Evolutionary conservation across 2,797 vertebrate genomes (phyloP).

Genomic region (Chelonia mydas): DNA sequence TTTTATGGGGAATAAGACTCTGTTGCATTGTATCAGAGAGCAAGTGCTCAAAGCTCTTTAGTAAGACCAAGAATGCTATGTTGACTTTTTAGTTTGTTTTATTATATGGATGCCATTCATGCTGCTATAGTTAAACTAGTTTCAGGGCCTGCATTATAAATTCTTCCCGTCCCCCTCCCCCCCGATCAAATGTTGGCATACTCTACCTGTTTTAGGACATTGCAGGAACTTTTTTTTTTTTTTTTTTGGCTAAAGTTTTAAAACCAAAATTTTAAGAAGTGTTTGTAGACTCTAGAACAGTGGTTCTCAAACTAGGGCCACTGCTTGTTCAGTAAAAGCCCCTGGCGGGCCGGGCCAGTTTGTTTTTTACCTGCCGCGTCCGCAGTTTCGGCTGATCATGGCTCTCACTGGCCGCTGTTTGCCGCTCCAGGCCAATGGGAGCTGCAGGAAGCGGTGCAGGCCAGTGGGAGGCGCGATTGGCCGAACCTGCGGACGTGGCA

Average conservation of each 20-base stretch:
- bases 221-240: not conserved
- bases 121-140: constrained; percentile 67
- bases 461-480: no score
- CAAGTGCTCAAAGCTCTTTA: not conserved
- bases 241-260: constrained; percentile 5
- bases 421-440: no score
- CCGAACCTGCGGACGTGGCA: no score
- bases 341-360: no score
- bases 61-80: not conserved
- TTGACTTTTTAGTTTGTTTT: constrained; percentile 59
- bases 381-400: no score
- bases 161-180: not conserved
- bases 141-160: constrained; percentile 18
- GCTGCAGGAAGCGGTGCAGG: no score
- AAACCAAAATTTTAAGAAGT: not conserved
- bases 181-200: constrained; percentile 37
- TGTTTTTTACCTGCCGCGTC: no score
- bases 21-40: not conserved
- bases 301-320: no score
- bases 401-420: no score
- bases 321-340: no score
- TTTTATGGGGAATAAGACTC: not conserved
- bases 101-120: constrained; percentile 49
- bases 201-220: constrained; percentile 56
- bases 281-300: not conserved